Evolutionary conservation across 2,113 vertebrate genomes (phyloP).

Genomic region (rat (Rattus norvegicus)): DNA sequence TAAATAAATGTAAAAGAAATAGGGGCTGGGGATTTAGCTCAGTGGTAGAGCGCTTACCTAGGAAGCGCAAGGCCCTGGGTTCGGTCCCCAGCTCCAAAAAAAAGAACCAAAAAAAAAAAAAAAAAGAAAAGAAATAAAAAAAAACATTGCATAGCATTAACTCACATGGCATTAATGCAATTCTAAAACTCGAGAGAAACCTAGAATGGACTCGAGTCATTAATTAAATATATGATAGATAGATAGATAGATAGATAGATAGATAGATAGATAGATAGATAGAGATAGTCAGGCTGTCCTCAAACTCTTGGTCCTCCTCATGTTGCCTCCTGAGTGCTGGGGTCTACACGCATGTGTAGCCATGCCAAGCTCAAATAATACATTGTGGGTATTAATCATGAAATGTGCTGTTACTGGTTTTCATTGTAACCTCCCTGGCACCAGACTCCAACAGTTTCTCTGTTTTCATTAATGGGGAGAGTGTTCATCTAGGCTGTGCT

Average conservation of each 20-base stretch:
- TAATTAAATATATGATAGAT: neutral
- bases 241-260: too few relatives aligned
- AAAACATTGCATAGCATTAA: neutral
- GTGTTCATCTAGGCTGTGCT: conserved; percentile 40
- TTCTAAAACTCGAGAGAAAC: conserved; percentile 53
- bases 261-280: too few relatives aligned
- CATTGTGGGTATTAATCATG: neutral
- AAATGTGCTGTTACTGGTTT: neutral
- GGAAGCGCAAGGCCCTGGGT: too few relatives aligned
- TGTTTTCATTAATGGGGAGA: conserved; percentile 9
- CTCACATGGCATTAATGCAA: neutral
- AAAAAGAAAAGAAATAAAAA: conserved; percentile 30
- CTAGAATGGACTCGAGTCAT: neutral
- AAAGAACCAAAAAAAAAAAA: too few relatives aligned
- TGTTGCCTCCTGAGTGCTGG: neutral
- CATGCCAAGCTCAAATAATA: neutral
- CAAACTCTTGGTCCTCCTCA: neutral
- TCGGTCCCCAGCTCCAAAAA: too few relatives aligned
- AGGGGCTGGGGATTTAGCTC: too few relatives aligned
- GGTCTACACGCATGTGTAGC: neutral
- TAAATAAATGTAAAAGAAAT: neutral
- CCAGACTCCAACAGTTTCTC: conserved; percentile 20
- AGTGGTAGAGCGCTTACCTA: too few relatives aligned
- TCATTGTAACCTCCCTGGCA: neutral
- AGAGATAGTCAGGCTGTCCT: neutral